Conservation (phyloP, 1,140 invertebrate genomes). For the Pristionchus pacificus region DNA sequence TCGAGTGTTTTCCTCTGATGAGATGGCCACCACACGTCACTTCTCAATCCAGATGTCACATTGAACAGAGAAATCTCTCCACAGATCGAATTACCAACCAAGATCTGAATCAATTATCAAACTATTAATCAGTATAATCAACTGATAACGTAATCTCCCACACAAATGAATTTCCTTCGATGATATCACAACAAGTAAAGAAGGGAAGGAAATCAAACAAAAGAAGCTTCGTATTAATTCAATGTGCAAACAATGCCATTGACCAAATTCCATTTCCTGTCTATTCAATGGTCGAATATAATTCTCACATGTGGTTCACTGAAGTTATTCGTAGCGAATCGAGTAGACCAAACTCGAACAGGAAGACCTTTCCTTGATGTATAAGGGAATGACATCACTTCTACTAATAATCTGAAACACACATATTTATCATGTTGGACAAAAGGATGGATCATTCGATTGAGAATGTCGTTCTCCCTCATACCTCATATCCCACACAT, state of each 20-base stretch:
- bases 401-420: not conserved
- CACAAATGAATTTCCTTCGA: too few species aligned
- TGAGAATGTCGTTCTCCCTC: too few species aligned
- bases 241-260: too few species aligned
- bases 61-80: not conserved
- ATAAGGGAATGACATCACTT: not conserved
- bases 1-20: not conserved
- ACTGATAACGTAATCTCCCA: too few species aligned
- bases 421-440: not conserved
- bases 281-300: too few species aligned
- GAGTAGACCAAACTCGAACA: not conserved
- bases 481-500: not conserved
- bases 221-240: too few species aligned
- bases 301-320: not conserved
- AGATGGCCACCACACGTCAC: not conserved
- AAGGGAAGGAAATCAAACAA: not conserved
- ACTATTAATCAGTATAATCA: too few species aligned
- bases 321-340: not conserved
- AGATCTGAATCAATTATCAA: not conserved
- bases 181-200: not conserved
- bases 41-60: not conserved
- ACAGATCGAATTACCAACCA: not conserved
- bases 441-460: too few species aligned
- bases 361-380: not conserved
- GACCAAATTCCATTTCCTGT: too few species aligned